A percentile compares a stretch with the other conserved stretches of the same genome.
Evolutionary conservation across 2,113 vertebrate species (phyloP).

Genomic region (Ctenomys sociabilis): DNA sequence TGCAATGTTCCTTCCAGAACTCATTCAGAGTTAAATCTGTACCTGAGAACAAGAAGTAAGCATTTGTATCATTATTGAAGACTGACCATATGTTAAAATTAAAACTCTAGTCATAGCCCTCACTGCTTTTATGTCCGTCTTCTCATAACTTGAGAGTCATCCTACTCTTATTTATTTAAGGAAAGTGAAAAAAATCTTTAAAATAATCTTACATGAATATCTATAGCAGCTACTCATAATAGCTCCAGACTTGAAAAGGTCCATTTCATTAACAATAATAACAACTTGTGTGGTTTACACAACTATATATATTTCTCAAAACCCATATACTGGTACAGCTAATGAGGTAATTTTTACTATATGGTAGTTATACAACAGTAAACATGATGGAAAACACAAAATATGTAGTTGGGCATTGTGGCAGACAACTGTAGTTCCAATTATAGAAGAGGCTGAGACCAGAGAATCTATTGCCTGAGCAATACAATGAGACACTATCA

Average conservation of each 20-base stretch:
- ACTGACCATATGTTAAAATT: too few relatives aligned
- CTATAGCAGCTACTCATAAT: conserved; percentile 28
- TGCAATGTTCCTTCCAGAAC: too few relatives aligned
- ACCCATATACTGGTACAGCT: neutral
- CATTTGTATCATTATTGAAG: too few relatives aligned
- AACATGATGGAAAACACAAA: conserved; percentile 5
- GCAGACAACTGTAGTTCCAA: neutral
- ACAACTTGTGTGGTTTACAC: neutral
- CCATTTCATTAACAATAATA: conserved; percentile 7
- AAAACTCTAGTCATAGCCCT: too few relatives aligned
- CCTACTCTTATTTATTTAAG: neutral
- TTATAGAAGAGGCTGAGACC: neutral
- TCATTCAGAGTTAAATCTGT: too few relatives aligned
- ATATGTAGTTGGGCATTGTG: neutral
- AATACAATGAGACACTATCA: neutral
- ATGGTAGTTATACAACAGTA: neutral
- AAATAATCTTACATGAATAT: conserved; percentile 31
- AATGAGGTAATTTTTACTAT: conserved; percentile 13
- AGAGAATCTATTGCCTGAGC: neutral
- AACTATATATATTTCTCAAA: neutral
- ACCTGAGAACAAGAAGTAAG: too few relatives aligned
- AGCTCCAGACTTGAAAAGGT: neutral
- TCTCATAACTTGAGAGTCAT: neutral
- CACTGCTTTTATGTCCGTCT: neutral
- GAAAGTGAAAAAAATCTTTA: neutral